These are phyloP conservation scores for Oceanites oceanicus DNA, from an alignment of 2,113 vertebrate genomes.

Conservation along the genomic window DNA sequence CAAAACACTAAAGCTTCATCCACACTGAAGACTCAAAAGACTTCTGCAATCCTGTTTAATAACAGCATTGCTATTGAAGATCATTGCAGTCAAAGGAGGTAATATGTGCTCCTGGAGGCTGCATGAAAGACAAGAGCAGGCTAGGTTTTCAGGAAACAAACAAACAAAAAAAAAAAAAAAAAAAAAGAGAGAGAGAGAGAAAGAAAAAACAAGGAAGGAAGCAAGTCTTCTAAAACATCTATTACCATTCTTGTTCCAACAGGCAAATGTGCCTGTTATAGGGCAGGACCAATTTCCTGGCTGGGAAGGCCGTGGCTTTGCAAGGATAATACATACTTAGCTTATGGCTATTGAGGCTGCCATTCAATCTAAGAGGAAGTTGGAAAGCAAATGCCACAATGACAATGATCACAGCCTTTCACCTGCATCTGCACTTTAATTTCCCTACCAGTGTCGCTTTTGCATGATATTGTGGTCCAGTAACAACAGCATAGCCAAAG, in stretches of 20 bases:
- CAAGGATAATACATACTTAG: background rate
- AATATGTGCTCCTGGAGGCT: background rate
- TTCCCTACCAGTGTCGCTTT: background rate
- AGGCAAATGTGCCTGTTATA: background rate
- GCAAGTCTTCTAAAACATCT: background rate
- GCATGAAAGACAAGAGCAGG: background rate
- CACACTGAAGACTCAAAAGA: background rate
- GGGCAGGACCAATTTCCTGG: background rate
- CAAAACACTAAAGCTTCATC: background rate
- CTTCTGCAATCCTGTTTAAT: background rate
- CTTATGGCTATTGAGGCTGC: background rate
- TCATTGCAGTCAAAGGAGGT: background rate
- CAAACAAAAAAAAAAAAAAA: too few species aligned
- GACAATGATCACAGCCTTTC: background rate
- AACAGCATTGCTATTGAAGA: background rate
- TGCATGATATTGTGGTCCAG: background rate
- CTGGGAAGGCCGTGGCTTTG: background rate
- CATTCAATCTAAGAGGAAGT: background rate
- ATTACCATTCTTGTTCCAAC: background rate
- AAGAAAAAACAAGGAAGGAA: background rate
- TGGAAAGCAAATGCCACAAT: background rate
- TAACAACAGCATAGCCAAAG: background rate
- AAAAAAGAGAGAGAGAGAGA: fast-evolving
- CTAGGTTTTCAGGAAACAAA: background rate
- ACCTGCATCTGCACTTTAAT: background rate